A percentile compares a stretch with the other conserved stretches of the same genome.
Conservation (phyloP, 2,888 invertebrate genomes). For the Chironomus tentans region DNA sequence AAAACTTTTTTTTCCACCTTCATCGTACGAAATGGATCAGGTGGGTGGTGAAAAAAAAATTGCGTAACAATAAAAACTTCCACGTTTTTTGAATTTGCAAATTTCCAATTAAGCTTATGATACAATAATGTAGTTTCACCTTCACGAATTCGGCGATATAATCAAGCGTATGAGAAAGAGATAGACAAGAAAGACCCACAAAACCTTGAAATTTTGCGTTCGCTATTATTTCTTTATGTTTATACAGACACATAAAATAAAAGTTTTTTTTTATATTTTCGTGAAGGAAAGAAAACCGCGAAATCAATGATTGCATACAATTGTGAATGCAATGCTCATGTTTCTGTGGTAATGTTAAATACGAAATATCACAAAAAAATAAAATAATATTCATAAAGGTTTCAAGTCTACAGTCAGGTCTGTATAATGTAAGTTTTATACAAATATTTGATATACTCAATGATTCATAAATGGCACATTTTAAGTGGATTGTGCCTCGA, state of each 20-base stretch:
- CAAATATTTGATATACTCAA: neutral
- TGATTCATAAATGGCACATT: neutral
- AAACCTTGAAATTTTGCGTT: neutral
- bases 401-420: neutral
- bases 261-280: no score
- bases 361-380: no score
- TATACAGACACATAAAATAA: neutral
- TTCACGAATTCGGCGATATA: no score
- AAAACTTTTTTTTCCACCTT: neutral
- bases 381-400: no score
- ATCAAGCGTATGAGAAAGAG: no score
- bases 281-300: neutral
- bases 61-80: neutral
- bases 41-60: neutral
- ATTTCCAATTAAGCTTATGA: no score
- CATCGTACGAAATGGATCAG: neutral
- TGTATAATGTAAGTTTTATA: neutral
- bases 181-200: neutral
- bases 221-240: neutral
- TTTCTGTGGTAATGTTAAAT: neutral
- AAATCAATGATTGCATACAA: slow-evolving; percentile 19
- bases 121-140: no score
- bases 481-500: no score
- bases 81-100: neutral
- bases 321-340: slow-evolving; percentile 14